Evolutionary conservation across 2,888 invertebrate genomes (phyloP), one percentile per base, ranked within the genome.

Genomic region (Cosmopolites sordidus): DNA sequence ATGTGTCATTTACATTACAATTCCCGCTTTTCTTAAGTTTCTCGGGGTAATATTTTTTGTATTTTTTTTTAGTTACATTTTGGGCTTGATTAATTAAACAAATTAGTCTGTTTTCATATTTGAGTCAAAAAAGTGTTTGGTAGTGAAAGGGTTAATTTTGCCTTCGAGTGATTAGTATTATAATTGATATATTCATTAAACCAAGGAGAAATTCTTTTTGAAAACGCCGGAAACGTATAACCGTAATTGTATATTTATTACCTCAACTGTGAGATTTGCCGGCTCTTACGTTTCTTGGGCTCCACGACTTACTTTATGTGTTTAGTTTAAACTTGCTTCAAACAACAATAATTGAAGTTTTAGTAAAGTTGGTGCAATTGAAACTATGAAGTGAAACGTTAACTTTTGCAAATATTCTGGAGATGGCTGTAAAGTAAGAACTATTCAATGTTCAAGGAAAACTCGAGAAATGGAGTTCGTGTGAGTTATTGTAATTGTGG

Each of bases 321-420:
- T 62, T 62, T 58, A 63, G 60, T 62, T 60, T 59, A 59, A 62
- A 64, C 59, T 64, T 62, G 48, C 55, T 56, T 56, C 58, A 56
- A 64, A 64, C 66, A 64, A 65, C 62, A 64, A 62, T 65, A 63
- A 66, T 64, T 65, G 66, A 58, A 64, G 58, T 61, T 59, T 56
- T 50, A 56, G 57, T 59, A 51, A 63, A 64, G 61, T 65, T 64
- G 60, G 59, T 16, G 47, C 62, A 60, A 63, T 64, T 61, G 60
- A 60, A 61, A 62, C 64, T 63, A 60, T 63, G 62, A 62, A 65
- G 64, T 65, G 64, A 63, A 62, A 66, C 60, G 66, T 64, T 66
- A 62, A 60, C 62, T 61, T 61, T 56, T 59, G 48, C 52, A 56
- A 61, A 62, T 62, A 60, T 57, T 56, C 56, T 59, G 43, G 54